These are phyloP conservation scores for Asteroscopus sphinx DNA, from an alignment of 2,888 invertebrate genomes.

Conservation along the genomic window DNA sequence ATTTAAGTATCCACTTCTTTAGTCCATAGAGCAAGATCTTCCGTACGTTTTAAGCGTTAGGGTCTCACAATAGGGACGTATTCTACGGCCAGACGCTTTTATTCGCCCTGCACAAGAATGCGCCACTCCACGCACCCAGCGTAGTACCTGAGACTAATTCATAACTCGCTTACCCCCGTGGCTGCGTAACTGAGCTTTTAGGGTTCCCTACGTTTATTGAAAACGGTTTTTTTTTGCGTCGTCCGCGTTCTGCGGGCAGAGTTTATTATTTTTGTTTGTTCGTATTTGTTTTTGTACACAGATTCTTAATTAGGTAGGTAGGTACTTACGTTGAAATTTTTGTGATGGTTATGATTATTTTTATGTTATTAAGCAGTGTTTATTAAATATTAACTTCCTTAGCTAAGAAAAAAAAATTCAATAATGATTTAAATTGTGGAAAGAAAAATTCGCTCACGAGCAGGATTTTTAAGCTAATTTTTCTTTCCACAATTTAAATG, in stretches of 20 bases:
- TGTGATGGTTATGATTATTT: no score
- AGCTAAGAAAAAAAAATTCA: no score
- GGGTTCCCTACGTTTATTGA: conserved; percentile 50
- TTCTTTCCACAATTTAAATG: no score
- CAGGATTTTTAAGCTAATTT: no score
- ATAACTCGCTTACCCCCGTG: conserved; percentile 51
- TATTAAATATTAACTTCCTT: no score
- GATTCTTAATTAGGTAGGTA: neutral
- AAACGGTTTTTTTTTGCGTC: conserved; percentile 47
- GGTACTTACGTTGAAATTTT: neutral
- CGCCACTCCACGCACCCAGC: conserved; percentile 53
- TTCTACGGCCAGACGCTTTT: conserved; percentile 43
- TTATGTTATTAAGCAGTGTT: no score
- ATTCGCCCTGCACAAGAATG: conserved; percentile 47
- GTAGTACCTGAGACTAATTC: conserved; percentile 61
- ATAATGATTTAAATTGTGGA: no score
- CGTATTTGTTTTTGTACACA: neutral
- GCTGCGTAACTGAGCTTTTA: conserved; percentile 35
- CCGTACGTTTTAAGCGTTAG: conserved; percentile 12
- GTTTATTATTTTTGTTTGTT: conserved; percentile 33
- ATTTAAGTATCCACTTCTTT: conserved; percentile 1
- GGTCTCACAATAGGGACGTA: conserved; percentile 41
- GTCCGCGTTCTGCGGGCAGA: conserved; percentile 32
- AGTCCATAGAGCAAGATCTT: neutral
- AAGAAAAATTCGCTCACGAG: no score